Evolutionary conservation across 2,888 invertebrate genomes (phyloP), one percentile per base, ranked within the genome.

Genomic region (Megaustenia siamemsis): DNA sequence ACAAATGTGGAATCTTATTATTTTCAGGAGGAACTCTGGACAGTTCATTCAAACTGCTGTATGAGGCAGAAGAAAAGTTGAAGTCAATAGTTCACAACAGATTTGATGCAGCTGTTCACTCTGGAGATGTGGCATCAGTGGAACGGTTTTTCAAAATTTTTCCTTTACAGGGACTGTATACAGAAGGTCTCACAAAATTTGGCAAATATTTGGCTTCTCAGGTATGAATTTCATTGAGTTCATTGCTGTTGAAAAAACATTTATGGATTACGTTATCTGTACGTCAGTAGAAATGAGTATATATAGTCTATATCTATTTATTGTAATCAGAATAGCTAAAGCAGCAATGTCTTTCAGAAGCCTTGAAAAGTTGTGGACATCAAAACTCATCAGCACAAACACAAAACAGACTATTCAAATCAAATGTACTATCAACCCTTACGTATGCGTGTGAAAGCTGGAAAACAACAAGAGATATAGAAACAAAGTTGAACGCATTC

Each of bases 61-160:
- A 97, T 92, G 96, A 96, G 90, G 97, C 97, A 8, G 96, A 97
- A 18, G 95, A 95, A 86, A 96, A 97, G 92, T 94, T 97, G 75
- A 95, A 92, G 87, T 95, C 95, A 15, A 96, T 97, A 84, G 96
- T 98, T 1, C 96, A 96, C 76, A 95, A 95, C 80, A 96, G 97
- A 93, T 98, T 99, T 93, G 97, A 98, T 90, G 90, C 92, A 10
- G 98, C 99, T 6, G 97, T 98, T 0, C 96, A 96, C 83, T 96
- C 96, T 79, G 97, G 97, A 90, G 98, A 99, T 94, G 95, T 97
- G 68, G 97, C 97, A 0, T 97, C 97, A 0, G 97, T 99, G 32
- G 98, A 99, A 93, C 95, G 99, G 83, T 97, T 99, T 93, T 99
- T 99, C 94, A 99, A 99, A 94, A 96, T 99, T 91, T 99, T 99